Evolutionary conservation across 2,888 invertebrate species (phyloP).

Genomic region (Copidosoma aretas): DNA sequence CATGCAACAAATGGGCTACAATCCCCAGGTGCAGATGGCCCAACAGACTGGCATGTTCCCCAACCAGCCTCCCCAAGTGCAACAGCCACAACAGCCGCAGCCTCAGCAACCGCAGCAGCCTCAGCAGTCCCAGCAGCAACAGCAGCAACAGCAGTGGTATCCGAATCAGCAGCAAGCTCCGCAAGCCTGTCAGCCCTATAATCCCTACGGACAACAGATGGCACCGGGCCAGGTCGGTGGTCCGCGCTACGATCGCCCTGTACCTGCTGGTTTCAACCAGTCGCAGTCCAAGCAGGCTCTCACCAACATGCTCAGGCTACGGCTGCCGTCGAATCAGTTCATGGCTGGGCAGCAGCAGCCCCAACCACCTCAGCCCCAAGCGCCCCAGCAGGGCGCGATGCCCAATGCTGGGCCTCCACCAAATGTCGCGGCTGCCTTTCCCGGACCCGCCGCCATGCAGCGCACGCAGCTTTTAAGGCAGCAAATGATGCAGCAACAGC

Average conservation of each 20-base stretch:
- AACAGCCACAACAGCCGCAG: constrained; percentile 48
- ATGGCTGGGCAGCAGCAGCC: constrained; percentile 60
- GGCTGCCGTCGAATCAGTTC: constrained; percentile 70
- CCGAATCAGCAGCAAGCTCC: constrained; percentile 58
- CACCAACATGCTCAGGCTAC: constrained; percentile 81
- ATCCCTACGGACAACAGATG: constrained; percentile 64
- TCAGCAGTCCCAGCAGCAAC: constrained; percentile 50
- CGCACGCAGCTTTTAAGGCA: constrained; percentile 62
- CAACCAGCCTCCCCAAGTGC: constrained; percentile 60
- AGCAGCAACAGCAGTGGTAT: constrained; percentile 52
- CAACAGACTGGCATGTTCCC: constrained; percentile 52
- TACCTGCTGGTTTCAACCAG: constrained; percentile 61
- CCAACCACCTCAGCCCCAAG: constrained; percentile 42
- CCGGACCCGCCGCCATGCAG: constrained; percentile 61
- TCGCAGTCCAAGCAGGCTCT: constrained; percentile 84
- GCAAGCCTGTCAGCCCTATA: constrained; percentile 59
- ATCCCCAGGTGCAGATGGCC: constrained; percentile 9
- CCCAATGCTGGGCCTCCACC: constrained; percentile 47
- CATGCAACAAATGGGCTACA: background rate
- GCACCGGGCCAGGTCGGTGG: constrained; percentile 56
- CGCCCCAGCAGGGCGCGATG: constrained; percentile 43
- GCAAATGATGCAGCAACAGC: constrained; percentile 46
- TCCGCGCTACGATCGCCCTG: constrained; percentile 61
- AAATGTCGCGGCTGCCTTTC: constrained; percentile 55
- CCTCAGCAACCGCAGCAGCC: constrained; percentile 43